Evolutionary conservation across 2,113 vertebrate genomes (phyloP), one percentile per base, ranked within the genome.

Genomic region (Dasypus novemcinctus): DNA sequence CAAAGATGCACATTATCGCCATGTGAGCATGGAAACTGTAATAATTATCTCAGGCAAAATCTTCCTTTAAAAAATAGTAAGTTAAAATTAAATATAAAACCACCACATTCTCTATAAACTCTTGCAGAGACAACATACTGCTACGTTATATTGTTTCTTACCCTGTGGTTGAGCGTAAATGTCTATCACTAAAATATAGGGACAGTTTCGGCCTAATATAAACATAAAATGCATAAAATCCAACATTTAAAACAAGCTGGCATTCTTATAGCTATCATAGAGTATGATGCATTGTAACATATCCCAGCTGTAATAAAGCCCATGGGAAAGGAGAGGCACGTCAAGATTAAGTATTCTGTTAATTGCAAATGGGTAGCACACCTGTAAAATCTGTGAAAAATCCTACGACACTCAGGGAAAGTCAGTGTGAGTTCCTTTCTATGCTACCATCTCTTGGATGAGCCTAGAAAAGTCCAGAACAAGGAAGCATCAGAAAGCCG

Each of bases 351-450:
- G 97, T 71, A 96, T 96, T 96, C 90, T 96, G 97, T 97, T 98
- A 97, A 98, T 96, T 98, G 97, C 96, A 97, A 97, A 96, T 25
- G 87, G 96, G 97, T 75, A 93, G 87, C 97, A 97, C 98, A 98
- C 98, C 98, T 98, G 97, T 93, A 97, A 96, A 97, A 97, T 95
- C 98, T 98, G 97, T 49, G n/a, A 98, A 98, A 97, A 94, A 93
- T 97, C 97, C 96, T 86, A 64, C 89, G 86, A 95, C 94, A 97
- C 97, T 92, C 92, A 38, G 17, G 57, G 59, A 96, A 96, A 97
- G 66, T 89, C 81, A 87, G 80, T 29, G 80, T 59, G 64, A 72
- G 71, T 88, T 93, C 85, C 91, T 94, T 97, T 94, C 69, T 91
- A 57, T 61, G 79, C 83, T 81, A 68, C 93, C 84, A 7, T 91